A percentile compares a stretch with the other conserved stretches of the same genome.
Conservation (phyloP, 2,113 vertebrate genomes). For the Protobothrops mucrosquamatus region DNA sequence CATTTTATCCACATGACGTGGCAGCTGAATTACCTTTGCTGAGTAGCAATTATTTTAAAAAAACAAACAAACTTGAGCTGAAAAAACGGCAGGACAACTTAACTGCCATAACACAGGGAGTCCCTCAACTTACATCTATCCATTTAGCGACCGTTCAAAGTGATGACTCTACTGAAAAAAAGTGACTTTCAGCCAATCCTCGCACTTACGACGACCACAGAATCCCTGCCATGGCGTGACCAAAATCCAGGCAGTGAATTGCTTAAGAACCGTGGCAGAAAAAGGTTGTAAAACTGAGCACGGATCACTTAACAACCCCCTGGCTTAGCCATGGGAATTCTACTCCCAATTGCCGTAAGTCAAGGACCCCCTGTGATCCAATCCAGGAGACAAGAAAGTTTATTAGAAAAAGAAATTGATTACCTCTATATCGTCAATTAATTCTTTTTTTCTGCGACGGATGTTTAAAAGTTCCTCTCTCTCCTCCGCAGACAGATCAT, state of each 20-base stretch:
- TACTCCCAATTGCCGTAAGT: neutral
- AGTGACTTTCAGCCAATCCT: neutral
- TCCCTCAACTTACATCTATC: neutral
- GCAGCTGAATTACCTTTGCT: neutral
- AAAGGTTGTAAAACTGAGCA: neutral
- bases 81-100: neutral
- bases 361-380: neutral
- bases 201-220: neutral
- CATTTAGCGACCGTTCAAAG: neutral
- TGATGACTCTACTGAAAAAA: neutral
- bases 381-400: neutral
- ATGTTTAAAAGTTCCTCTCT: constrained; percentile 93
- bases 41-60: neutral
- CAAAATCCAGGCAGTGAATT: neutral
- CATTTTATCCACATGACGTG: neutral
- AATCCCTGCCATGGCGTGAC: neutral
- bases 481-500: constrained; percentile 93
- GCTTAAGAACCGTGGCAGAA: neutral
- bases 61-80: neutral
- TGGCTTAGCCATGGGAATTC: neutral
- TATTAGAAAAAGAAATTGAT: constrained; percentile 38
- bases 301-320: neutral
- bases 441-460: constrained; percentile 91
- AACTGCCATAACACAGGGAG: no score
- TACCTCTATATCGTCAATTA: constrained; percentile 98